Base-by-base conservation (phyloP, 2,888 invertebrate species). In the Rosalia funebris region DNA sequence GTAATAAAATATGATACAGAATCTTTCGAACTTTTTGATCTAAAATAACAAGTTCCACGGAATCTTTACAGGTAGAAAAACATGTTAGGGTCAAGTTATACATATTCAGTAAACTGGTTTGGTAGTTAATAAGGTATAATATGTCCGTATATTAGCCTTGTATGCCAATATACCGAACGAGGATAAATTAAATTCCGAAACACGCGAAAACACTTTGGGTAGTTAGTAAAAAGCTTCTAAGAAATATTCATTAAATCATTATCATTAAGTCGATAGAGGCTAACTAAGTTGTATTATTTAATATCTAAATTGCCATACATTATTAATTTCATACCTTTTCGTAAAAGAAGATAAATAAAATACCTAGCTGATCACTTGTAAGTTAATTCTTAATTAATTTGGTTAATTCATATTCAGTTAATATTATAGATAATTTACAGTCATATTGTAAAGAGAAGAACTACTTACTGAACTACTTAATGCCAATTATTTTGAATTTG, bases 81-180 rank as follows among this genome's bases (percentile, higher is more conserved):
- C 44, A 44, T 7, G 14, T 44, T 44, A 20, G 10, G 20, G 11
- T 12, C 20, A 14, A 12, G 44, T 14, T 25, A 25, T 25, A 20
- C n/a, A 44, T 34, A 44, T 20, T 44, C 20, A 42, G 42, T 42
- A 44, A 44, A 44, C 25, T 44, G 25, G 44, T 44, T 44, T 44
- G 20, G n/a, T 34, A 11, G 34, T 34, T 34, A 34, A 34, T 34
- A 10, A 44, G 44, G 25, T 44, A 44, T 10, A 41, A 9, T 15
- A 9, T 1, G 25, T 25, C 25, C 7, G 7, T 25, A 25, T 25
- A 5, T 3, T 5, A 5, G 34, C 10, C 11, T 2, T 7, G 2
- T 34, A 7, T 34, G 10, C 34, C 34, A 34, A 34, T 34, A 34
- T n/a, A 7, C 25, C 25, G 25, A 25, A 25, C 3, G 25, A 25